phyloP scores from a whole-genome alignment of 2,797 vertebrate species.

The Notolepis coatsorum region DNA sequence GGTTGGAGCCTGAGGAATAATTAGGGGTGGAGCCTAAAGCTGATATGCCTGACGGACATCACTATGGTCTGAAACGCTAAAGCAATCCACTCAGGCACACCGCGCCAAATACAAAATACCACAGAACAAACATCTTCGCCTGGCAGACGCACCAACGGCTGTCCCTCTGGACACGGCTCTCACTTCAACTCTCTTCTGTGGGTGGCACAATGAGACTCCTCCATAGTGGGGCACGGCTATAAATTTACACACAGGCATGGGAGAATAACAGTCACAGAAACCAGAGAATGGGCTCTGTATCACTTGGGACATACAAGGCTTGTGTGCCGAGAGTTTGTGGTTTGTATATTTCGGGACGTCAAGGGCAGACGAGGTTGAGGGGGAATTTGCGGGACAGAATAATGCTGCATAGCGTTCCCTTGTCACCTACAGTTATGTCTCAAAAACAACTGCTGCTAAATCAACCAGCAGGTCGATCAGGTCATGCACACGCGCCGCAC shows the following conservation, averaged over 20 bases:
- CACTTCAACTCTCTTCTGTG: conserved; percentile 43
- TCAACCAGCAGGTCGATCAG: conserved; percentile 22
- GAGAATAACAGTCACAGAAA: conserved; percentile 88
- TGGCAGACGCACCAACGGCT: conserved; percentile 75
- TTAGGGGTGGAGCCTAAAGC: conserved; percentile 65
- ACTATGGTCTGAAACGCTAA: conserved; percentile 80
- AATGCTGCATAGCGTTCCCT: conserved; percentile 64
- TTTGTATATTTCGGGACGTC: conserved; percentile 82
- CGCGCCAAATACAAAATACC: conserved; percentile 81
- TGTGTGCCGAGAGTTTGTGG: conserved; percentile 72
- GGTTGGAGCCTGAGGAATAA: conserved; percentile 55
- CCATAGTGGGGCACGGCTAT: conserved; percentile 86
- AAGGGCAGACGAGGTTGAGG: conserved; percentile 83
- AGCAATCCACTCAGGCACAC: conserved; percentile 76
- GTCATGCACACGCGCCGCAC: conserved; percentile 19
- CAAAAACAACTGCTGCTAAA: conserved; percentile 64
- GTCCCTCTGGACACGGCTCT: conserved; percentile 65
- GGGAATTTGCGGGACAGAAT: conserved; percentile 71
- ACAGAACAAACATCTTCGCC: conserved; percentile 84
- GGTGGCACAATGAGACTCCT: conserved; percentile 82
- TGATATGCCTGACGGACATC: conserved; percentile 75
- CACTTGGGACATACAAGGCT: conserved; percentile 70
- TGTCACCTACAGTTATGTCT: conserved; percentile 41
- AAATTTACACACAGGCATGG: conserved; percentile 86
- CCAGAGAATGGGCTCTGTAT: conserved; percentile 83